phyloP scores from a whole-genome alignment of 1,140 invertebrate genomes.

The Drosophila pectinifera region DNA sequence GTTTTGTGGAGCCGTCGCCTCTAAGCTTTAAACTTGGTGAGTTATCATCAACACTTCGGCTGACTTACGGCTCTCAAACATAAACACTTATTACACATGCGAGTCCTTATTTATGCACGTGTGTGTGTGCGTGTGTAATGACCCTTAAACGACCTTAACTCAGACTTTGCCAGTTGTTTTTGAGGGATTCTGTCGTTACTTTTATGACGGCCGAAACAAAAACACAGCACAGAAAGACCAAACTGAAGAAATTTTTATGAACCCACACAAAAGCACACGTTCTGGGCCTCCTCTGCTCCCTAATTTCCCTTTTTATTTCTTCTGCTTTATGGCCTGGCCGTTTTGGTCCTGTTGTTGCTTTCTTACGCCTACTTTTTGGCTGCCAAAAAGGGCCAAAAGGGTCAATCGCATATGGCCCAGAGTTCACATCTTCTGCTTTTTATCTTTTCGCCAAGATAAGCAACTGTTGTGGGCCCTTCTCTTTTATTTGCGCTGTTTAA shows the following conservation, averaged over 20 bases:
- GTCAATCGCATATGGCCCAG: constrained; percentile 33
- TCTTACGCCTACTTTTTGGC: constrained; percentile 38
- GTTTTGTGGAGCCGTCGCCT: constrained; percentile 6
- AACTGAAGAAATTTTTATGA: constrained; percentile 34
- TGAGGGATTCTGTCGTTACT: constrained; percentile 47
- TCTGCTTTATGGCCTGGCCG: constrained; percentile 23
- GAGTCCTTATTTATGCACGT: constrained; percentile 3
- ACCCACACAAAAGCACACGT: constrained; percentile 40
- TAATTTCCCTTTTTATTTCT: constrained; percentile 12
- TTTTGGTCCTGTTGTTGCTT: constrained; percentile 21
- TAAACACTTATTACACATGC: constrained; percentile 25
- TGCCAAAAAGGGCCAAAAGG: constrained; percentile 18
- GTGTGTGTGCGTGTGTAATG: constrained; percentile 44
- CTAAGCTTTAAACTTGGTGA: constrained; percentile 19
- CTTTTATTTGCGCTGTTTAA: constrained; percentile 2
- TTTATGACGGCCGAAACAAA: constrained; percentile 40
- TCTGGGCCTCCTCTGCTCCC: constrained; percentile 17
- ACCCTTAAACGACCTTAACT: constrained; percentile 68
- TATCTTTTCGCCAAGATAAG: constrained; percentile 27
- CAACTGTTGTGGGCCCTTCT: constrained; percentile 26
- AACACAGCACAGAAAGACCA: background rate
- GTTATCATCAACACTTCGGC: constrained; percentile 45
- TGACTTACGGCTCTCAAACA: constrained; percentile 25
- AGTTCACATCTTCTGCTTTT: constrained; percentile 17
- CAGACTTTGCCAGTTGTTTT: constrained; percentile 39